These are phyloP conservation scores for Diaphora mendica DNA, from an alignment of 2,888 invertebrate genomes.

Conservation along the genomic window DNA sequence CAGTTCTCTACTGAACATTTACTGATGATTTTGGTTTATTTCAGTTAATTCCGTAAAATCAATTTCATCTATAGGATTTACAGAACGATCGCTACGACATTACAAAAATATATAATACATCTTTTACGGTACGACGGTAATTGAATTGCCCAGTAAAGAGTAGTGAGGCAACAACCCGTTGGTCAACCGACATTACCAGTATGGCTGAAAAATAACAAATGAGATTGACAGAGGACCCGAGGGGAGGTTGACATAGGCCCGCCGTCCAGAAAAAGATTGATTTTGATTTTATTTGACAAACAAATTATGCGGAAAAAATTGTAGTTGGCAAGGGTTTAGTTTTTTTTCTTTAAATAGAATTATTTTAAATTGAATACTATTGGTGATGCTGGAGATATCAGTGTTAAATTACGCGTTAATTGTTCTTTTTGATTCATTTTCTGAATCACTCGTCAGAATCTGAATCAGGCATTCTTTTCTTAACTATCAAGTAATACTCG, in stretches of 20 bases:
- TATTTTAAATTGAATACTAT: neutral
- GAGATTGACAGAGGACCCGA: slow-evolving; percentile 14
- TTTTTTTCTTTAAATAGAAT: neutral
- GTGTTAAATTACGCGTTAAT: neutral
- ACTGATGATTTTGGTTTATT: too few relatives aligned
- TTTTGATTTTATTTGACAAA: slow-evolving; percentile 7
- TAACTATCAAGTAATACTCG: neutral
- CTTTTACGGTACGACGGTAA: neutral
- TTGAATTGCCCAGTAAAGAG: slow-evolving; percentile 8
- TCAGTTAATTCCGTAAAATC: too few relatives aligned
- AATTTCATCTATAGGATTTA: neutral
- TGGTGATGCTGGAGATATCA: neutral
- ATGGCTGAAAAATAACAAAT: slow-evolving; percentile 11
- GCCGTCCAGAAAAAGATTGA: neutral
- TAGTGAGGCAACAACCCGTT: neutral
- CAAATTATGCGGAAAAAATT: neutral
- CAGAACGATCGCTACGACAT: neutral
- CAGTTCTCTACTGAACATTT: too few relatives aligned
- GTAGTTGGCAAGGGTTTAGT: neutral
- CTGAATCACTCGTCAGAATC: neutral
- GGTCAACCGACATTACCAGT: slow-evolving; percentile 22
- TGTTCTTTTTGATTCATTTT: neutral
- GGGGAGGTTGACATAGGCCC: slow-evolving; percentile 6
- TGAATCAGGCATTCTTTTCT: too few relatives aligned
- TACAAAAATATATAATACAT: neutral